Percentiles rank a stretch among this genome's conserved stretches.
Conservation (phyloP, 92 coral and sea anemone genomes). For the Actinostola sp. region DNA sequence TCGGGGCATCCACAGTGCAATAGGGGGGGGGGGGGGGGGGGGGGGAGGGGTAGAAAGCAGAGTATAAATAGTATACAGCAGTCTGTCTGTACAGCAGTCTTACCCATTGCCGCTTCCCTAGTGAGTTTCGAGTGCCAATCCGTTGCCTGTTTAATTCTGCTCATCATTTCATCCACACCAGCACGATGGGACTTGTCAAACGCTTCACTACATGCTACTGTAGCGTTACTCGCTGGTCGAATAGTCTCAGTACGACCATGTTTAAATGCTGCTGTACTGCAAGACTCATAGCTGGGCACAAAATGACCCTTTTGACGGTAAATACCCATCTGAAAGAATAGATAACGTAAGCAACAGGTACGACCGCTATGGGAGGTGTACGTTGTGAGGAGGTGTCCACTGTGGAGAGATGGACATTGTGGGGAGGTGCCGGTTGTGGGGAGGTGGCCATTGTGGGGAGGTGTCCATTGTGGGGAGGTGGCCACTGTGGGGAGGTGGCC, state of each 20-base stretch:
- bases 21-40: too few species aligned
- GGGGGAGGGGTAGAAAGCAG: too few species aligned
- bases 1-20: too few species aligned
- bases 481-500: too few species aligned
- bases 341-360: neutral
- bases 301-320: conserved; percentile 93
- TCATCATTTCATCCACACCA: conserved; percentile 89
- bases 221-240: conserved; percentile 90
- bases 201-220: conserved; percentile 95
- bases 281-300: conserved; percentile 95
- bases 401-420: too few species aligned
- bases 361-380: too few species aligned
- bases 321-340: conserved; percentile 69
- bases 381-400: too few species aligned
- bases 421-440: too few species aligned
- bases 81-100: conserved; percentile 20
- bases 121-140: conserved; percentile 91
- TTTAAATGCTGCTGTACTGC: conserved; percentile 92
- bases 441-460: too few species aligned
- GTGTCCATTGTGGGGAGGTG: too few species aligned
- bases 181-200: conserved; percentile 85
- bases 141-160: conserved; percentile 66
- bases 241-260: conserved; percentile 99
- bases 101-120: conserved; percentile 99
- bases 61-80: too few species aligned